A percentile compares a stretch with the other conserved stretches of the same genome.
These are phyloP conservation scores for Nemurella pictetii DNA, from an alignment of 2,888 invertebrate genomes.

Conservation along the genomic window DNA sequence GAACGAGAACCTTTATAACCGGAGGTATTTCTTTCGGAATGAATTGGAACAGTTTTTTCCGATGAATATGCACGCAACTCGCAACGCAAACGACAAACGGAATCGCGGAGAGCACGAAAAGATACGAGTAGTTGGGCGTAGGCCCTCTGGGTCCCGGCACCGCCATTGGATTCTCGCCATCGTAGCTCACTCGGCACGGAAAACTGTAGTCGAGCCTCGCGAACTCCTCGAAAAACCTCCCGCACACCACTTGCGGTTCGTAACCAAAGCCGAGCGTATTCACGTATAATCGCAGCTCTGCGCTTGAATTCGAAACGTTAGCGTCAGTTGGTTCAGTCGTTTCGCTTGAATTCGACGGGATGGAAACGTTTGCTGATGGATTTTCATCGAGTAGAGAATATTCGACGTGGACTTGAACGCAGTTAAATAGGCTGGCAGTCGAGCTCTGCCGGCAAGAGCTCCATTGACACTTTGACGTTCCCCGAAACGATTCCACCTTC, in stretches of 20 bases:
- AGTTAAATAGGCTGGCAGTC: slow-evolving; percentile 47
- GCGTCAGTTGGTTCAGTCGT: neutral
- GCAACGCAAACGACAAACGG: slow-evolving; percentile 38
- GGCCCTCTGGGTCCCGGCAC: slow-evolving; percentile 38
- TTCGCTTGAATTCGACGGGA: neutral
- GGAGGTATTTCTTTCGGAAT: slow-evolving; percentile 32
- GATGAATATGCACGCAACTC: slow-evolving; percentile 33
- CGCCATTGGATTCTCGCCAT: slow-evolving; percentile 35
- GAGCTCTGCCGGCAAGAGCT: slow-evolving; percentile 49
- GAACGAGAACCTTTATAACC: neutral
- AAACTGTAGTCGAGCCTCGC: slow-evolving; percentile 36
- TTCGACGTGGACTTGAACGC: slow-evolving; percentile 45
- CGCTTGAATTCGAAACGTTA: neutral
- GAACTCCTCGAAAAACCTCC: slow-evolving; percentile 41
- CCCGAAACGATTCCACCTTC: slow-evolving; percentile 38
- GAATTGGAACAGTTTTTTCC: slow-evolving; percentile 35
- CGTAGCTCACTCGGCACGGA: slow-evolving; percentile 39
- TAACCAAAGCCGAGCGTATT: slow-evolving; percentile 42
- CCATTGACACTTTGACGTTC: slow-evolving; percentile 48
- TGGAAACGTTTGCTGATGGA: neutral
- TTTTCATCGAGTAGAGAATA: slow-evolving; percentile 33
- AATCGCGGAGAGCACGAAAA: slow-evolving; percentile 34
- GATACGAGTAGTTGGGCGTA: neutral
- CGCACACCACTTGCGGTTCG: slow-evolving; percentile 41
- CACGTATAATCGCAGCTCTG: slow-evolving; percentile 37